Evolutionary conservation across 2,797 vertebrate species (phyloP).

Genomic region (Sciaenops ocellatus): DNA sequence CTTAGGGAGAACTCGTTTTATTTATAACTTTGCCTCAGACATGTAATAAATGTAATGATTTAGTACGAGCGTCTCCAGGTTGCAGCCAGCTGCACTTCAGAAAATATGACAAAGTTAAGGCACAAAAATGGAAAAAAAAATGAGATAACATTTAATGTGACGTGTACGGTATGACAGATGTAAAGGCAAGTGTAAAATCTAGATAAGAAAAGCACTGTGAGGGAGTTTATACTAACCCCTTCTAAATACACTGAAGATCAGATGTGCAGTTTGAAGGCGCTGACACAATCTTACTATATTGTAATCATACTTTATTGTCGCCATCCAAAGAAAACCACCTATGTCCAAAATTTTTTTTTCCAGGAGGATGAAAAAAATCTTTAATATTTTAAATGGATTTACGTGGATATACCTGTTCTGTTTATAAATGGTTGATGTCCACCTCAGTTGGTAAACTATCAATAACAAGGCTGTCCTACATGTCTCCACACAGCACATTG

Average conservation of each 20-base stretch:
- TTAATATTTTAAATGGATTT: no score
- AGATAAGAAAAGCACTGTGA: not conserved
- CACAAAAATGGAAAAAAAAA: no score
- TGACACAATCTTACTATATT: not conserved
- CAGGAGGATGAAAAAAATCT: no score
- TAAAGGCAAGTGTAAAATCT: not conserved
- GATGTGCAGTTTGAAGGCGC: not conserved
- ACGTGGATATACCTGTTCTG: no score
- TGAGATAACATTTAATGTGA: not conserved
- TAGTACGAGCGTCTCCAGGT: not conserved
- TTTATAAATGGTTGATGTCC: no score
- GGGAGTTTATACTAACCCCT: not conserved
- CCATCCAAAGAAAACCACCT: no score
- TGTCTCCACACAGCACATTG: no score
- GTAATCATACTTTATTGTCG: no score
- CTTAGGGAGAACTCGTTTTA: accelerated
- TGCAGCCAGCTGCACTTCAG: not conserved
- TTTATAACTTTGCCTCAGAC: not conserved
- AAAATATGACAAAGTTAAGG: constrained; percentile 2
- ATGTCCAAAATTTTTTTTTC: no score
- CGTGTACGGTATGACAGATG: not conserved
- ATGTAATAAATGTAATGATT: not conserved
- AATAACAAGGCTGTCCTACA: no score
- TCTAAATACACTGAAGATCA: not conserved
- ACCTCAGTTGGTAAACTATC: no score